Conservation (phyloP, 2,888 invertebrate genomes). For the Stenodera caucasica region DNA sequence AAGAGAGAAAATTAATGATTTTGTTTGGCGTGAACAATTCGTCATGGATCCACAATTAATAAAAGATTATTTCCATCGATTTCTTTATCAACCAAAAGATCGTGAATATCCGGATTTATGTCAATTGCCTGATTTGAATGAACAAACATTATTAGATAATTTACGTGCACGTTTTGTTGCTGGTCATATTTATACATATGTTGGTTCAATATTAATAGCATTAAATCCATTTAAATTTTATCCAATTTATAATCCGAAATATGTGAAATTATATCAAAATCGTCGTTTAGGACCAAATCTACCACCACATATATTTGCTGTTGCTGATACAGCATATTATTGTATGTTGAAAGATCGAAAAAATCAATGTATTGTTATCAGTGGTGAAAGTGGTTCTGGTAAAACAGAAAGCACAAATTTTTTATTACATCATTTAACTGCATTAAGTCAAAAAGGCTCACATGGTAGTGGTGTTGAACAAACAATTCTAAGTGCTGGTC, state of each 20-base stretch:
- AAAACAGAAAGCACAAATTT: constrained; percentile 97
- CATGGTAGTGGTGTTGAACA: constrained; percentile 96
- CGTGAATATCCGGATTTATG: constrained; percentile 95
- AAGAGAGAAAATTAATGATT: constrained; percentile 82
- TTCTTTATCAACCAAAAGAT: constrained; percentile 89
- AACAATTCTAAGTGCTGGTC: constrained; percentile 93
- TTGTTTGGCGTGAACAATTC: constrained; percentile 84
- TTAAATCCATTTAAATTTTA: constrained; percentile 94
- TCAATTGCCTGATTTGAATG: constrained; percentile 92
- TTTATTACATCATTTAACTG: constrained; percentile 90
- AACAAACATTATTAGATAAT: constrained; percentile 89
- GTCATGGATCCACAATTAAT: constrained; percentile 90
- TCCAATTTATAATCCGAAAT: constrained; percentile 97
- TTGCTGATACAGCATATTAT: constrained; percentile 92
- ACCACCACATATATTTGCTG: constrained; percentile 96
- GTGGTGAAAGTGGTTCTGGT: constrained; percentile 93
- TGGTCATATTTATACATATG: constrained; percentile 95
- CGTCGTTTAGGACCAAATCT: constrained; percentile 86
- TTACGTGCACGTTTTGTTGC: constrained; percentile 84
- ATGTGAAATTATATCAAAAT: constrained; percentile 94
- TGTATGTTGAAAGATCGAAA: constrained; percentile 89
- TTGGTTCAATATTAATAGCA: constrained; percentile 93
- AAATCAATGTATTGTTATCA: constrained; percentile 94
- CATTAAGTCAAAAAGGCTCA: constrained; percentile 90
- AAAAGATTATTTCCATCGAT: constrained; percentile 88